phyloP scores from a whole-genome alignment of 2,797 vertebrate species.

The Mastacembelus armatus region DNA sequence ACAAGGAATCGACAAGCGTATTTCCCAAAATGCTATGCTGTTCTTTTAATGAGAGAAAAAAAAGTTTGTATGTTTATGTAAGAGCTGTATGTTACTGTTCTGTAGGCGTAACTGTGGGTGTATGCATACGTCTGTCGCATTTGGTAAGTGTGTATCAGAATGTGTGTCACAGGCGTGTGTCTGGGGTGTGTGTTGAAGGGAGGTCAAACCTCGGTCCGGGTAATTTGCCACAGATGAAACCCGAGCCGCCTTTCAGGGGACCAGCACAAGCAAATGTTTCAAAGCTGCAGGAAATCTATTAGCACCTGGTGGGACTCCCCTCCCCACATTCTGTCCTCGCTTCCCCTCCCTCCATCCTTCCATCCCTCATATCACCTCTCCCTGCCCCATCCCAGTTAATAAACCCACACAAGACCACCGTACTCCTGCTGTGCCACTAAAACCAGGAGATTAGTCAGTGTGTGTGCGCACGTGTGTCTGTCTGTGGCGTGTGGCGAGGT shows the following conservation, averaged over 20 bases:
- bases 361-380: slow-evolving; percentile 61
- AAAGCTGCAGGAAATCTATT: slow-evolving; percentile 88
- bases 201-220: slow-evolving; percentile 81
- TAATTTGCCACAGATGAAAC: slow-evolving; percentile 86
- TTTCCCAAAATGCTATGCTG: not conserved
- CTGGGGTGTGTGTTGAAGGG: slow-evolving; percentile 64
- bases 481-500: slow-evolving; percentile 66
- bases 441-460: slow-evolving; percentile 64
- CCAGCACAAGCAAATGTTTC: slow-evolving; percentile 76
- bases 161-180: slow-evolving; percentile 67
- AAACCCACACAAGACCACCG: slow-evolving; percentile 79
- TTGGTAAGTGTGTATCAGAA: slow-evolving; percentile 53
- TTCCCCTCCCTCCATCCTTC: slow-evolving; percentile 22
- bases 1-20: not conserved
- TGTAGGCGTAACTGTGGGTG: slow-evolving; percentile 25
- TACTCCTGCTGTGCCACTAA: slow-evolving; percentile 75
- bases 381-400: slow-evolving; percentile 73
- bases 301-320: slow-evolving; percentile 81
- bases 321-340: slow-evolving; percentile 37
- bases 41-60: not conserved
- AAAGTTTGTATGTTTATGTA: not conserved
- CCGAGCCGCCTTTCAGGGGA: slow-evolving; percentile 70
- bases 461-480: slow-evolving; percentile 47
- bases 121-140: slow-evolving; percentile 28
- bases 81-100: not conserved